phyloP scores from a whole-genome alignment of 2,888 invertebrate species.

The Epirrhoe alternata region DNA sequence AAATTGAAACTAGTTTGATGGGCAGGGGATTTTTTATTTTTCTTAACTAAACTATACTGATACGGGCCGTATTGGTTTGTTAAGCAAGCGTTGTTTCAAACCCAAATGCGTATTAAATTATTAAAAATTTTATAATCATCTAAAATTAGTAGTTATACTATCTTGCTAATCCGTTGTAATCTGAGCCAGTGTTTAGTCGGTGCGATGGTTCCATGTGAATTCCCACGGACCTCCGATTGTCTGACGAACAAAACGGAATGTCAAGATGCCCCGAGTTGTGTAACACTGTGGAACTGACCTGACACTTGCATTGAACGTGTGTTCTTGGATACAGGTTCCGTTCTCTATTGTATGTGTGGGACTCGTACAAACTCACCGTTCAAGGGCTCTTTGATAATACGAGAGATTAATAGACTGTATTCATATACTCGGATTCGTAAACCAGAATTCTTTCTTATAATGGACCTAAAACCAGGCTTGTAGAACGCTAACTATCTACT shows the following conservation, averaged over 20 bases:
- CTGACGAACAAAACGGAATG: conserved; percentile 79
- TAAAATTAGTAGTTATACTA: conserved; percentile 5
- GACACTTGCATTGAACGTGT: conserved; percentile 72
- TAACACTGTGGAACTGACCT: conserved; percentile 61
- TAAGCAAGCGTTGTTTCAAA: no score
- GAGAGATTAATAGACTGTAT: background rate
- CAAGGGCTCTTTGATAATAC: conserved; percentile 3
- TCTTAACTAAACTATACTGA: no score
- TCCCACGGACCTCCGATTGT: conserved; percentile 74
- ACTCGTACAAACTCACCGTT: background rate
- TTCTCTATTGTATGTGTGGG: conserved; percentile 53
- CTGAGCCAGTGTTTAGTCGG: conserved; percentile 67
- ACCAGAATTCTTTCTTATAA: no score
- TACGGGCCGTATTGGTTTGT: no score
- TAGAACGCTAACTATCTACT: no score
- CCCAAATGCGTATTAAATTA: no score
- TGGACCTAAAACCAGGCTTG: no score
- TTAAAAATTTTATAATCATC: conserved; percentile 10
- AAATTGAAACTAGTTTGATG: no score
- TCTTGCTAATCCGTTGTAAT: conserved; percentile 59
- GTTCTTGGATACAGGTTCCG: conserved; percentile 58
- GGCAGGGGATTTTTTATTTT: no score
- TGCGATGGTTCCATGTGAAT: conserved; percentile 74
- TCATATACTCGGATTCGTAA: background rate
- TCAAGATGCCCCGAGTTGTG: conserved; percentile 78